Evolutionary conservation across 1,140 invertebrate genomes (phyloP).

Genomic region (Pygmarrhopalites habei): DNA sequence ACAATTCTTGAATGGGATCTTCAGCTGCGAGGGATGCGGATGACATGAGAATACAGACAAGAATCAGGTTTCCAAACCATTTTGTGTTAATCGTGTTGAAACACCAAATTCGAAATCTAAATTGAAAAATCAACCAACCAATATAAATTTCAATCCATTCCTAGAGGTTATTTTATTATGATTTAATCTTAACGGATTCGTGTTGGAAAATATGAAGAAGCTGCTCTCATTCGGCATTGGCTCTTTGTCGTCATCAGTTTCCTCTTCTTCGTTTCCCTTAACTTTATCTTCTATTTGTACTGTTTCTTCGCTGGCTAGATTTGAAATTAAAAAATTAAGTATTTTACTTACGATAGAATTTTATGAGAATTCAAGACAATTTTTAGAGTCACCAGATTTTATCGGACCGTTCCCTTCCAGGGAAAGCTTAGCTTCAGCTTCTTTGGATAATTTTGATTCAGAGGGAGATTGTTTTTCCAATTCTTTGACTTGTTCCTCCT

Average conservation of each 20-base stretch:
- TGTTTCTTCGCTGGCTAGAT: too few species aligned
- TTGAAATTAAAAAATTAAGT: too few species aligned
- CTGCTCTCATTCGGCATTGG: slow-evolving; percentile 91
- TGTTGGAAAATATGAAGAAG: slow-evolving; percentile 93
- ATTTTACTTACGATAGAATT: too few species aligned
- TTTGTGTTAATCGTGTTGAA: slow-evolving; percentile 33
- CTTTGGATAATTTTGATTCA: too few species aligned
- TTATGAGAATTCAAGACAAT: too few species aligned
- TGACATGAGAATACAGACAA: slow-evolving; percentile 53
- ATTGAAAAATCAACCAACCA: too few species aligned
- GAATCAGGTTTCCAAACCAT: slow-evolving; percentile 55
- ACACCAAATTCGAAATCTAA: slow-evolving; percentile 10
- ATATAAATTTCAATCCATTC: too few species aligned
- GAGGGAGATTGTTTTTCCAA: slow-evolving; percentile 35
- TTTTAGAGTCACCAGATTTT: too few species aligned
- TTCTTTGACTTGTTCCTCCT: neutral
- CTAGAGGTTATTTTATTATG: too few species aligned
- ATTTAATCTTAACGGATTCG: slow-evolving; percentile 83
- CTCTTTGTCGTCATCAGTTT: slow-evolving; percentile 45
- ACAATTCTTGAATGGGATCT: slow-evolving; percentile 57
- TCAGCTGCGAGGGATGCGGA: slow-evolving; percentile 58
- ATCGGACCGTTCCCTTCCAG: too few species aligned
- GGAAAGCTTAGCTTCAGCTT: too few species aligned
- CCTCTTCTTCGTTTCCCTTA: slow-evolving; percentile 45
- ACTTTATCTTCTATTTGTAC: too few species aligned